phyloP scores from a whole-genome alignment of 2,113 vertebrate genomes.

The Polyodon spathula region DNA sequence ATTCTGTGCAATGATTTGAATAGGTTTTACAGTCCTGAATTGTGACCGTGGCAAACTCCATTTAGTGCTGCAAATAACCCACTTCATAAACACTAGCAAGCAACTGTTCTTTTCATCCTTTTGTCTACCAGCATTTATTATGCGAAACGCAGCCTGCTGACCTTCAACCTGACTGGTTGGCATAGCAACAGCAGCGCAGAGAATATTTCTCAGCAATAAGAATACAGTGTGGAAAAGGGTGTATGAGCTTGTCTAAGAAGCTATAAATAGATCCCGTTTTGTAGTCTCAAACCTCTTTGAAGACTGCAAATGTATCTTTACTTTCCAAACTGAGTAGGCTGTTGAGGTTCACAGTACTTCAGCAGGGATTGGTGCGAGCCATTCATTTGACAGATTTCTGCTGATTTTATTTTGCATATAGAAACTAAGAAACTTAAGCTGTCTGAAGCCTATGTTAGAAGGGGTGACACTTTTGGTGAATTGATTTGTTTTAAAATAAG shows the following conservation, averaged over 20 bases:
- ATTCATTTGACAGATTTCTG: too few relatives aligned
- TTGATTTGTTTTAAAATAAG: too few relatives aligned
- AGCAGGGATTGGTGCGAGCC: too few relatives aligned
- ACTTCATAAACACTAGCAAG: not conserved
- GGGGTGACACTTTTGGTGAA: too few relatives aligned
- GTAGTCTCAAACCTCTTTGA: not conserved
- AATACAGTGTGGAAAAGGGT: not conserved
- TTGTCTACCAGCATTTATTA: conserved; percentile 1
- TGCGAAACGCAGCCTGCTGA: conserved; percentile 11
- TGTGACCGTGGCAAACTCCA: not conserved
- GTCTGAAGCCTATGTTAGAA: too few relatives aligned
- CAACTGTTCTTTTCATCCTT: conserved; percentile 4
- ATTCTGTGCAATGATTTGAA: too few relatives aligned
- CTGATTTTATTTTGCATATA: too few relatives aligned
- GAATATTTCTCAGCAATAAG: not conserved
- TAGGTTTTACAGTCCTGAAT: too few relatives aligned
- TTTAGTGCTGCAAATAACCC: not conserved
- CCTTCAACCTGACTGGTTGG: conserved; percentile 7
- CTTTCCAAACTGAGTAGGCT: too few relatives aligned
- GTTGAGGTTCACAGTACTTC: too few relatives aligned
- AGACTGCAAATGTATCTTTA: too few relatives aligned
- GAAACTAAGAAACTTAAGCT: too few relatives aligned
- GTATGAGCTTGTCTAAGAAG: not conserved
- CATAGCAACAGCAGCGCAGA: conserved; percentile 7
- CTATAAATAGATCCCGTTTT: not conserved